These are phyloP conservation scores for Tinea pellionella DNA, from an alignment of 2,888 invertebrate species.

Conservation along the genomic window DNA sequence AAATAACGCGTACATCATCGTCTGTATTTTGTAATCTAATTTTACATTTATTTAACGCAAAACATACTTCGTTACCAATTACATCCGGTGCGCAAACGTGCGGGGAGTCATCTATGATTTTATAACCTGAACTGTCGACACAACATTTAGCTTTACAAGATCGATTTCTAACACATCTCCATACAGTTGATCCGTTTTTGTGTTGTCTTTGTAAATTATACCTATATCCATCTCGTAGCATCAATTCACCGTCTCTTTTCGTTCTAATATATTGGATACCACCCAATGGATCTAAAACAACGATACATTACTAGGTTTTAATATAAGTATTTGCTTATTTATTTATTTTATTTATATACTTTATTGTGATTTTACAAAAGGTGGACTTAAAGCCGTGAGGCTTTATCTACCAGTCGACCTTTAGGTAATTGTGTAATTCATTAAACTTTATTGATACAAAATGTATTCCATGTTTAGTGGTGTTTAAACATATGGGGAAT, in stretches of 20 bases:
- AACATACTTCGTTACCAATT: background rate
- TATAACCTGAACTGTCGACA: background rate
- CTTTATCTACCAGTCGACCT: too few species aligned
- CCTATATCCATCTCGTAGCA: background rate
- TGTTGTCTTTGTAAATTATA: background rate
- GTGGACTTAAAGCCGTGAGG: too few species aligned
- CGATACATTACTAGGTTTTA: background rate
- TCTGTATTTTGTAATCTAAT: background rate
- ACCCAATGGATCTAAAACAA: background rate
- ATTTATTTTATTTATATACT: too few species aligned
- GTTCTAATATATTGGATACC: conserved; percentile 2
- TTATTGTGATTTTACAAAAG: too few species aligned
- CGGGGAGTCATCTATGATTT: background rate
- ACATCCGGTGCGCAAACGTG: background rate
- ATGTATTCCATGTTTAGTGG: too few species aligned
- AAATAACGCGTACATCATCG: background rate
- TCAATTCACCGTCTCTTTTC: background rate
- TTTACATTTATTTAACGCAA: background rate
- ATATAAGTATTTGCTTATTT: too few species aligned
- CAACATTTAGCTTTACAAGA: background rate
- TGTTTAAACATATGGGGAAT: too few species aligned
- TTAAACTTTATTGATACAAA: too few species aligned
- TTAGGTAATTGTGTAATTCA: too few species aligned
- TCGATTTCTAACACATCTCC: background rate
- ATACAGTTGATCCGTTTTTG: background rate